phyloP scores from a whole-genome alignment of 1,140 invertebrate species.

The Drusus annulatus region DNA sequence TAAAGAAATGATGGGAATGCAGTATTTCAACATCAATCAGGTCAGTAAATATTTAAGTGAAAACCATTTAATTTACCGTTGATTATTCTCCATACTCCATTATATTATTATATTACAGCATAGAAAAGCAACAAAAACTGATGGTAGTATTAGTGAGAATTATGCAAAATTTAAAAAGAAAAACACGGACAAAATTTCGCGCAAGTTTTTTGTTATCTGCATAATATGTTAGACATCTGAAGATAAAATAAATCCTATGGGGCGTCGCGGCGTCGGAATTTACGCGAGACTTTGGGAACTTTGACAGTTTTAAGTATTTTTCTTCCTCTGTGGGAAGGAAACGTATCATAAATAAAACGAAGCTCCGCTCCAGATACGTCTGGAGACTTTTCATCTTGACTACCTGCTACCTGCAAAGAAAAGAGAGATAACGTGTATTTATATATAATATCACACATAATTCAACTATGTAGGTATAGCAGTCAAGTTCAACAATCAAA shows the following conservation, averaged over 20 bases:
- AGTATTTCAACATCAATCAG: too few relatives aligned
- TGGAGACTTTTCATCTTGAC: slow-evolving; percentile 1
- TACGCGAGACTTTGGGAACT: slow-evolving; percentile 10
- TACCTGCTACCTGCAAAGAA: background rate
- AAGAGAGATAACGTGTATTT: background rate
- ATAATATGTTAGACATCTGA: slow-evolving; percentile 13
- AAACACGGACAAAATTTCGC: background rate
- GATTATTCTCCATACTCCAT: background rate
- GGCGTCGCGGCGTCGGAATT: background rate
- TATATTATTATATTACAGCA: background rate
- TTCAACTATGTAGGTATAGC: background rate
- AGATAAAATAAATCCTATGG: slow-evolving; percentile 9
- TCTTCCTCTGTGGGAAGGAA: background rate
- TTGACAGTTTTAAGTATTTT: slow-evolving; percentile 26
- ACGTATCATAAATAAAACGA: slow-evolving; percentile 20
- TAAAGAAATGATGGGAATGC: too few relatives aligned
- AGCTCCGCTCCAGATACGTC: background rate
- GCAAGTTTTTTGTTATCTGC: slow-evolving; percentile 18
- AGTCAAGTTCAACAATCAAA: background rate
- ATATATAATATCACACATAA: background rate
- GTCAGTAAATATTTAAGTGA: too few relatives aligned
- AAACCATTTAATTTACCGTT: too few relatives aligned
- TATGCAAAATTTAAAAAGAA: background rate
- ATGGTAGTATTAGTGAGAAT: background rate
- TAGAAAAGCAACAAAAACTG: background rate